Conservation (phyloP, 2,888 invertebrate genomes). For the Drosophila acutilabella region DNA sequence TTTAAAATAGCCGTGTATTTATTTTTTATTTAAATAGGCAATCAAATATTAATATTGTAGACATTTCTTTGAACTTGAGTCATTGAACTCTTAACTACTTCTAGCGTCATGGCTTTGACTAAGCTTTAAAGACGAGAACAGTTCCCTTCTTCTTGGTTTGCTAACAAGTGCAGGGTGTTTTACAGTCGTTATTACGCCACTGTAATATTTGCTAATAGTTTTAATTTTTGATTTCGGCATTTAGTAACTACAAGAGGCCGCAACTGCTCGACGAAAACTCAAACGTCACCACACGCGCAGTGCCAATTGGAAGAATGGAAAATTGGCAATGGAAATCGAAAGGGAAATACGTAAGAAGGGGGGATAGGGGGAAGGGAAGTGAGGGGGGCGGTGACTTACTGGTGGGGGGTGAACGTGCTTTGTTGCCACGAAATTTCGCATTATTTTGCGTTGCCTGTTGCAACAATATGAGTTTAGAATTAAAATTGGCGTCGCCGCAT, state of each 20-base stretch:
- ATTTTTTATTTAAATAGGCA: no score
- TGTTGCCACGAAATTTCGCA: constrained; percentile 41
- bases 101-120: no score
- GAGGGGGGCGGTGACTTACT: background rate
- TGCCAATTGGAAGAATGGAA: constrained; percentile 7
- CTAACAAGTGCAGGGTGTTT: background rate
- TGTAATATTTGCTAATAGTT: background rate
- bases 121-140: no score
- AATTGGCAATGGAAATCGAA: background rate
- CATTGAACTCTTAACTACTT: no score
- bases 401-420: constrained; percentile 32
- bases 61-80: no score
- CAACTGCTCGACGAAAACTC: constrained; percentile 8
- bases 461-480: constrained; percentile 41
- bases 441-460: constrained; percentile 39
- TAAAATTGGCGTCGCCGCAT: constrained; percentile 52
- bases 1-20: no score
- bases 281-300: constrained; percentile 47
- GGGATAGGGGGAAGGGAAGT: background rate
- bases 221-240: constrained; percentile 18
- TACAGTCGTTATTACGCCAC: background rate
- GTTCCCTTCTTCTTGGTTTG: no score
- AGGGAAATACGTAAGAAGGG: background rate
- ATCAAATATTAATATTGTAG: no score
- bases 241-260: constrained; percentile 17